Percentiles rank a stretch among this genome's conserved stretches.
Evolutionary conservation across 2,113 vertebrate species (phyloP).

Genomic region (Puma concolor): DNA sequence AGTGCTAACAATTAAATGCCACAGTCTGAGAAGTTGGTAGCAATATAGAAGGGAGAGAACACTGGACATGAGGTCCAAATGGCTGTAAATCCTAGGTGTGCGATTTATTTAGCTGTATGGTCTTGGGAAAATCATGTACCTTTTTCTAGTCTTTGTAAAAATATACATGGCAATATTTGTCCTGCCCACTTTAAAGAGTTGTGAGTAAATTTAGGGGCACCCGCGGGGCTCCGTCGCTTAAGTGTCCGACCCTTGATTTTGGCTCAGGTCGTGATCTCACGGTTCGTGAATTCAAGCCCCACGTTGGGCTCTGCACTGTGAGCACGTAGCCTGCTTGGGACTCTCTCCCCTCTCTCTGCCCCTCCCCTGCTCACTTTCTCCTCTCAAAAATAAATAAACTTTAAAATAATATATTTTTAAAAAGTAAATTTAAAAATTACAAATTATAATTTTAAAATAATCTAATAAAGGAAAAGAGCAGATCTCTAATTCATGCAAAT

Average conservation of each 20-base stretch:
- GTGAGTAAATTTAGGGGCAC: not conserved
- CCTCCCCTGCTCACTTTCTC: too few species aligned
- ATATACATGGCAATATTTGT: not conserved
- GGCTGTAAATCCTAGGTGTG: not conserved
- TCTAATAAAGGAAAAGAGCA: not conserved
- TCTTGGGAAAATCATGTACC: not conserved
- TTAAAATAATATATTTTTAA: too few species aligned
- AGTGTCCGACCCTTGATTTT: too few species aligned
- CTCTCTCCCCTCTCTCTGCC: too few species aligned
- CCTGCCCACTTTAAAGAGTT: not conserved
- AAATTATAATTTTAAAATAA: not conserved
- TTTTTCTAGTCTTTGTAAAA: not conserved
- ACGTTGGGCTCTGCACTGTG: too few species aligned
- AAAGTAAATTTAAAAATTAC: not conserved
- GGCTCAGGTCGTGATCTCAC: too few species aligned
- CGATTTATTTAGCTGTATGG: not conserved
- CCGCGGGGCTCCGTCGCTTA: too few species aligned
- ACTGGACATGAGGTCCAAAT: too few species aligned
- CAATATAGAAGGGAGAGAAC: not conserved
- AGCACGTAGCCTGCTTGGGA: too few species aligned
- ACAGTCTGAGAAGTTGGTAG: not conserved
- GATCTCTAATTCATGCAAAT: not conserved
- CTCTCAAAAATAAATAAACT: too few species aligned
- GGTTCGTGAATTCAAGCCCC: too few species aligned
- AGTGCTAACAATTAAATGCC: not conserved